Evolutionary conservation across 1,140 invertebrate species (phyloP), one percentile per base, ranked within the genome.

Genomic region (Drosophila tsacasi): DNA sequence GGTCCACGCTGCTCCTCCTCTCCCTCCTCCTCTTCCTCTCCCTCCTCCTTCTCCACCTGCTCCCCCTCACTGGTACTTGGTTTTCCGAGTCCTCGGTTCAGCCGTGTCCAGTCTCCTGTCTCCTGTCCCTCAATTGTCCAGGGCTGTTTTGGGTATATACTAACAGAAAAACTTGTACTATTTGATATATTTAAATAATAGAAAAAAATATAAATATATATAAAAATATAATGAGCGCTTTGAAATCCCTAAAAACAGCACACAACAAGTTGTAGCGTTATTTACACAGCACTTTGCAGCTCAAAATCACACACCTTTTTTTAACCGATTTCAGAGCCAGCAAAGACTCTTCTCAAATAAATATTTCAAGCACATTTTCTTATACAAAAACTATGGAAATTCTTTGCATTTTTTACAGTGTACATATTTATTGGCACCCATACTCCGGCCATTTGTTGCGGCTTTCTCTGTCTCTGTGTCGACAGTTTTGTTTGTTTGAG

Each of bases 391-490:
- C 5, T 4, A 2, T 17, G 4, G 0, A 3, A 5, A 13, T 65
- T 44, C 15, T 6, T 25, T 35, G 8, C 13, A 2, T 55, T 55
- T 39, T 10, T n/a, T 1, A 12, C 27, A 17, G 58, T 66, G 68
- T 39, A 49, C 30, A 32, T 54, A 47, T 76, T 67, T 76, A 76
- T 76, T 75, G 61, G 57, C 37, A 42, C 15, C 19, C 19, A 23
- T 6, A 35, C 60, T 52, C 6, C 7, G 12, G 23, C 46, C 74
- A 66, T 54, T 66, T 66, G 60, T 52, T 57, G 72, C 37, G 46
- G 67, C 67, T 67, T 69, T 69, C 27, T 25, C 13, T 42, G 37
- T 52, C 12, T 69, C 32, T 39, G 21, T 62, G 17, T 57, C 54
- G 23, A 35, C 44, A 32, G 25, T 64, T 66, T 62, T 46, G 58